Evolutionary conservation across 2,888 invertebrate species (phyloP), one percentile per base, ranked within the genome.

Genomic region (Hypselothyrea guttata): DNA sequence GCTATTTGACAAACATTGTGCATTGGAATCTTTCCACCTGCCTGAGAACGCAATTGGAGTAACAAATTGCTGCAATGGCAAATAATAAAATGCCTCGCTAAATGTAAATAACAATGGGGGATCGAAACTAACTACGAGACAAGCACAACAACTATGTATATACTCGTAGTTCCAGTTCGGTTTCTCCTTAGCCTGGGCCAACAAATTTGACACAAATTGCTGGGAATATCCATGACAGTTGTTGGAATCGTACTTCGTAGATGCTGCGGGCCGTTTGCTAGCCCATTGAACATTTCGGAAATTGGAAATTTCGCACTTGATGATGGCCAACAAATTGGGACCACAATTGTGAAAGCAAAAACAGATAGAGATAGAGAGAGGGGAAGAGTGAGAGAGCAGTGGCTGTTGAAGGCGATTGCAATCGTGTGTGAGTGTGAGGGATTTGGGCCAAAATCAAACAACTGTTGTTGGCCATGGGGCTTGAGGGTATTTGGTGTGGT

Each of bases 231-330:
- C 51, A 58, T 71, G 70, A 68, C 70, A 71, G 62, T 72, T 64
- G 73, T 54, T 27, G 11, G 40, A 8, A 11, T 52, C 44, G 30
- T 3, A 30, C 42, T 66, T 70, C 52, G 18, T 11, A 27, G 51
- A 49, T 71, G 77, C 74, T 73, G 85, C 83, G 79, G 78, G 78
- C 75, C 75, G 67, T 75, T 82, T 65, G 90, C 91, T 47, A 92
- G 93, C 8, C 86, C 86, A 67, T 88, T 92, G 61, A 89, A 90
- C 72, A 83, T 92, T 15, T 89, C 86, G 41, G 72, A 90, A 71
- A 84, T 92, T 55, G 93, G 93, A 28, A 86, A 83, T 75, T 93
- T 92, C 90, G 88, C 87, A 54, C 71, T 90, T 81, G 68, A 73
- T 69, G 72, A 73, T 66, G 88, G 89, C 56, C 64, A 56, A 69